A percentile compares a stretch with the other conserved stretches of the same genome.
Conservation (phyloP, 2,797 vertebrate genomes). For the Mallotus villosus region DNA sequence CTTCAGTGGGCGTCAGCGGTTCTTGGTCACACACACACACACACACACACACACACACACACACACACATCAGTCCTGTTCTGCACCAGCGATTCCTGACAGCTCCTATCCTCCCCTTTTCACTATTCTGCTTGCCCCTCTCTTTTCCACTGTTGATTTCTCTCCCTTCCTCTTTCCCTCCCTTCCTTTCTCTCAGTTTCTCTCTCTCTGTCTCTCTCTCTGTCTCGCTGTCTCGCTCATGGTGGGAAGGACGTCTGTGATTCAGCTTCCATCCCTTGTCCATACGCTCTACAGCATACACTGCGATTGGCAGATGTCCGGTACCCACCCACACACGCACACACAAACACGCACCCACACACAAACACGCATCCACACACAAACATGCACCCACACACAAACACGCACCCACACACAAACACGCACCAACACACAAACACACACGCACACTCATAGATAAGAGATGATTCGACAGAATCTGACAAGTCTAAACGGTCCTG, state of each 20-base stretch:
- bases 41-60: conserved; percentile 27
- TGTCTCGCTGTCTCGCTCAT: conserved; percentile 4
- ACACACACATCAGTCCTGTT: conserved; percentile 41
- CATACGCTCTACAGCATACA: conserved; percentile 17
- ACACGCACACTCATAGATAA: conserved; percentile 2
- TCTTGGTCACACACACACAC: conserved; percentile 11
- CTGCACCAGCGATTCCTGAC: conserved; percentile 59
- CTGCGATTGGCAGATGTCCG: conserved; percentile 49
- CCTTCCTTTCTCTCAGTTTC: conserved; percentile 20
- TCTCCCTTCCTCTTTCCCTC: neutral
- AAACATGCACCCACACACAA: too few species aligned
- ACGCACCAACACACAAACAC: too few species aligned
- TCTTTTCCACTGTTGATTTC: neutral
- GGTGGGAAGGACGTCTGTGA: neutral
- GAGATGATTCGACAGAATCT: conserved; percentile 8
- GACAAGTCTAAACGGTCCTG: neutral
- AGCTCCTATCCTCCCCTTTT: conserved; percentile 17
- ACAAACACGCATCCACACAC: neutral
- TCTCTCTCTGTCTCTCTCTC: conserved; percentile 28
- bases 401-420: too few species aligned
- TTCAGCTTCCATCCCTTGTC: conserved; percentile 13
- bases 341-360: neutral
- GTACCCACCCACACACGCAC: conserved; percentile 11
- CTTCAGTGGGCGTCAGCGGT: conserved; percentile 46
- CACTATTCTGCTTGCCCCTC: neutral